Evolutionary conservation across 2,888 invertebrate species (phyloP).

Genomic region (Phyllotreta cruciferae): DNA sequence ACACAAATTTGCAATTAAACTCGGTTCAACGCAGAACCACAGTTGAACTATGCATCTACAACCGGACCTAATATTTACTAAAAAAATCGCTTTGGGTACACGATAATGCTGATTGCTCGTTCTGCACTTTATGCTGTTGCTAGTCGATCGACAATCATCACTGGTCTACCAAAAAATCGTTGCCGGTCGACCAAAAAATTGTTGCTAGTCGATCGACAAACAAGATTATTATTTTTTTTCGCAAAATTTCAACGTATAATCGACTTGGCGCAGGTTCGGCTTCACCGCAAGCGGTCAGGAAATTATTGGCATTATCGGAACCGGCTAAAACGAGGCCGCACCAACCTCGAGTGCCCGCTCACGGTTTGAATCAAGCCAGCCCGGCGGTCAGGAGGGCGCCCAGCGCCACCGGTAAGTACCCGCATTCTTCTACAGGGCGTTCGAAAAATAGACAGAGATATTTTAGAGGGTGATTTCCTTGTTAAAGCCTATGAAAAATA

Average conservation of each 20-base stretch:
- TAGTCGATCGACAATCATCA: too few species aligned
- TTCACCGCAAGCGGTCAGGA: conserved; percentile 96
- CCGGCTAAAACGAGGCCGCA: conserved; percentile 87
- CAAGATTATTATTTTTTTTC: neutral
- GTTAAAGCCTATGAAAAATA: too few species aligned
- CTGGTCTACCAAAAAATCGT: too few species aligned
- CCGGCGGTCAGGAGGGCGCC: conserved; percentile 67
- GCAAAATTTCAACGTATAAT: neutral
- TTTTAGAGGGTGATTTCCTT: neutral
- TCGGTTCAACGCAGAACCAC: too few species aligned
- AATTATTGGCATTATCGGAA: conserved; percentile 90
- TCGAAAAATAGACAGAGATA: too few species aligned
- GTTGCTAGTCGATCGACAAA: too few species aligned
- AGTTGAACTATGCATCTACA: too few species aligned
- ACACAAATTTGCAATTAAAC: too few species aligned
- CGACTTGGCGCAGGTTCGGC: conserved; percentile 72
- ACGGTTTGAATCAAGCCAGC: conserved; percentile 68
- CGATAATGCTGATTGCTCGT: conserved; percentile 37
- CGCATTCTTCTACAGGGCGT: neutral
- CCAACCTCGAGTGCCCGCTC: conserved; percentile 75
- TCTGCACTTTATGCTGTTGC: too few species aligned
- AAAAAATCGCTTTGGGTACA: conserved; percentile 27
- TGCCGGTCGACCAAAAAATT: too few species aligned
- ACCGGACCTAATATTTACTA: neutral
- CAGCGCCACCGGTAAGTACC: conserved; percentile 57